Base-by-base conservation (phyloP, 1,140 invertebrate genomes). In the Leptonema lineaticorne region DNA sequence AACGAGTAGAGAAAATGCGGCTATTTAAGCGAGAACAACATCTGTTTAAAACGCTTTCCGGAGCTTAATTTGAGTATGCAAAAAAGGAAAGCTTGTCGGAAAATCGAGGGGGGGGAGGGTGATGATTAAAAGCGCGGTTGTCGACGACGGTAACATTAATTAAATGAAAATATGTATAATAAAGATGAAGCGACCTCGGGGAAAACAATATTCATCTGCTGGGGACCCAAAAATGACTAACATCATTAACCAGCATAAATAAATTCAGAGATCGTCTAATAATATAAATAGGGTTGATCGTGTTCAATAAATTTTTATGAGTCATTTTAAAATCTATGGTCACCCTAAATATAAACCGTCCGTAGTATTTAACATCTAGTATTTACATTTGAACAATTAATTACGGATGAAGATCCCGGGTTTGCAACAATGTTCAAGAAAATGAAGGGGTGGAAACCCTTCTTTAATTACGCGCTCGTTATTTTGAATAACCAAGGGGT, bases 161-260 rank as follows among this genome's bases (percentile, higher is more conserved):
- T 62, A 62, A 62, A 62, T 45, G 59, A 62, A 62, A 62, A 62
- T 62, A 62, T n/a, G n/a, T n/a, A n/a, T 62, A 62, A 62, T 62
- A 62, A 62, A 62, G 59, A 33, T 37, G 59, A 62, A 62, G 41
- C 45, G 45, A 24, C 30, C 45, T 16, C 45, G 5, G 59, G 45
- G 33, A 45, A 14, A 16, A 16, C 9, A 16, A 41, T 16, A 16
- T 11, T 11, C 5, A 5, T 5, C 37, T 41, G 37, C 16, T 41
- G 37, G 37, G 37, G 37, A 41, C 37, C n/a, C n/a, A n/a, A n/a
- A n/a, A n/a, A n/a, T n/a, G n/a, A n/a, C n/a, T n/a, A n/a, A n/a
- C n/a, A n/a, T n/a, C n/a, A n/a, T n/a, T n/a, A n/a, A n/a, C n/a
- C n/a, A n/a, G n/a, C n/a, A n/a, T n/a, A n/a, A n/a, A n/a, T n/a